These are phyloP conservation scores for Magallana nippona DNA, from an alignment of 2,888 invertebrate genomes.

Conservation along the genomic window DNA sequence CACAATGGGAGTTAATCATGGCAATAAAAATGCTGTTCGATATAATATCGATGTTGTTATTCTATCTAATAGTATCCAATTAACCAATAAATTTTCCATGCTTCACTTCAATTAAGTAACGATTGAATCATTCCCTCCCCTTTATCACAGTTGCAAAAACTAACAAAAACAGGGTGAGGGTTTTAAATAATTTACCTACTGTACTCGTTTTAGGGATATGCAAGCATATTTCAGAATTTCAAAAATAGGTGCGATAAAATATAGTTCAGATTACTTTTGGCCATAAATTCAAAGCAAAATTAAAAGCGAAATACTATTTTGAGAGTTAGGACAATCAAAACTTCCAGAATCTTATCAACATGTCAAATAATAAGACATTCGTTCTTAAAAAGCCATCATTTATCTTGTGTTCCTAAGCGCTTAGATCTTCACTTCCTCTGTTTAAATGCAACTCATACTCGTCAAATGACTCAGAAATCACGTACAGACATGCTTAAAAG, in stretches of 20 bases:
- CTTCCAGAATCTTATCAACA: neutral
- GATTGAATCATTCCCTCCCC: too few relatives aligned
- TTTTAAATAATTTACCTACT: too few relatives aligned
- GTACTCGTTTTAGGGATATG: too few relatives aligned
- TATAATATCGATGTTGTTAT: too few relatives aligned
- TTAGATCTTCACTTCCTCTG: neutral
- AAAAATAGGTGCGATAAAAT: neutral
- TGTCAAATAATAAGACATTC: neutral
- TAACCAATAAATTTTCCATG: too few relatives aligned
- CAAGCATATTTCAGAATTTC: neutral
- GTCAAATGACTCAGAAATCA: conserved; percentile 9
- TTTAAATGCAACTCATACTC: neutral
- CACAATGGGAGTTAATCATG: too few relatives aligned
- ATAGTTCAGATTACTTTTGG: neutral
- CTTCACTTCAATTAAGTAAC: too few relatives aligned
- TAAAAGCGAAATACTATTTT: neutral
- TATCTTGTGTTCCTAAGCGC: neutral
- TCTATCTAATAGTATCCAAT: too few relatives aligned
- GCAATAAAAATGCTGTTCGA: too few relatives aligned
- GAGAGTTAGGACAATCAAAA: neutral
- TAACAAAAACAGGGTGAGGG: too few relatives aligned
- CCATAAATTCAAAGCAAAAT: neutral
- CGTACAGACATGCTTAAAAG: neutral
- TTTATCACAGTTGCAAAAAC: too few relatives aligned
- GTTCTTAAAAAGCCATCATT: neutral